Conservation (phyloP, 1,140 invertebrate species). For the Dryas iulia region DNA sequence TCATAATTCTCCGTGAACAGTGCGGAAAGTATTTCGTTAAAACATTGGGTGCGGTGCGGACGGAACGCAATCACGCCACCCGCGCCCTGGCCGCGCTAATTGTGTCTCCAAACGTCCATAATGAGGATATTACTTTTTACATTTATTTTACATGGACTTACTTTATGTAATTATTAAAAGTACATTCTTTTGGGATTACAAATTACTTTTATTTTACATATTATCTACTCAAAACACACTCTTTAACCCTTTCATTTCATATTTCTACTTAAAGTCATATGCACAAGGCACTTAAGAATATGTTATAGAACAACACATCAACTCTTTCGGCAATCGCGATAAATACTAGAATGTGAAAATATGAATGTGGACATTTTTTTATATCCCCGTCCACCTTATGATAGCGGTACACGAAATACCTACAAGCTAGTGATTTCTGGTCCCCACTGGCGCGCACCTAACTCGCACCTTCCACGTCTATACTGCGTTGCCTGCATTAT, state of each 20-base stretch:
- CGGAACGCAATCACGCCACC: constrained; percentile 63
- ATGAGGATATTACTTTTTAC: constrained; percentile 33
- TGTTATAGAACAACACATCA: no score
- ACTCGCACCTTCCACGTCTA: constrained; percentile 42
- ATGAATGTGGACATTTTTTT: not conserved
- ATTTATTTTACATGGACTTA: not conserved
- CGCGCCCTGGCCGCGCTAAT: constrained; percentile 52
- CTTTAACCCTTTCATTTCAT: not conserved
- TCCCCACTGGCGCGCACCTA: constrained; percentile 52
- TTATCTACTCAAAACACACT: not conserved
- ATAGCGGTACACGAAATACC: constrained; percentile 24
- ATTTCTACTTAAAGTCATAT: no score
- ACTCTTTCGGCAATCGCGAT: not conserved
- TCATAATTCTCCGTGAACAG: not conserved
- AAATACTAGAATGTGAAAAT: not conserved
- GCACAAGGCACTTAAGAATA: no score
- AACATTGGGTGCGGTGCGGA: constrained; percentile 42
- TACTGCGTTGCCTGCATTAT: constrained; percentile 50
- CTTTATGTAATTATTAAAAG: not conserved
- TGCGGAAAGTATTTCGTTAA: constrained; percentile 26
- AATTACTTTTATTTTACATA: not conserved
- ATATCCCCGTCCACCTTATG: constrained; percentile 22
- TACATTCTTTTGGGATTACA: not conserved
- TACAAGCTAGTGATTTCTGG: constrained; percentile 49
- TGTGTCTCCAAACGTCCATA: constrained; percentile 45